phyloP scores from a whole-genome alignment of 2,113 vertebrate species.

The Motacilla alba region DNA sequence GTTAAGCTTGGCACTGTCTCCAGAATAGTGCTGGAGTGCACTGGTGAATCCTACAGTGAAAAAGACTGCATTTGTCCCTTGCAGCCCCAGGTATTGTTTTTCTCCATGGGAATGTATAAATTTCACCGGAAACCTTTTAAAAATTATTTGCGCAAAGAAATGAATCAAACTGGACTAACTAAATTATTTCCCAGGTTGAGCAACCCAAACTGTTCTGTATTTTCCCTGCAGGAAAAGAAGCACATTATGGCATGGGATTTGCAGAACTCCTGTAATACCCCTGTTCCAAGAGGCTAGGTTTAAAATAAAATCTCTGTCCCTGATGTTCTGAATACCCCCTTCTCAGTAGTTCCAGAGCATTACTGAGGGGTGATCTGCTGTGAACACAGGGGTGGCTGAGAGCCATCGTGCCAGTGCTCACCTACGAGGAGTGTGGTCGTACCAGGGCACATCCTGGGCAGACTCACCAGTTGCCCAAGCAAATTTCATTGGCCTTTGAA shows the following conservation, averaged over 20 bases:
- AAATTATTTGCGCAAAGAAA: not conserved
- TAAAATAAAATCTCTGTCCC: not conserved
- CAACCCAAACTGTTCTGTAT: not conserved
- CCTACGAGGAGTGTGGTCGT: rapidly evolving
- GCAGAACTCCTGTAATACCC: not conserved
- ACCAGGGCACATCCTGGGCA: not conserved
- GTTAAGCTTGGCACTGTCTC: not conserved
- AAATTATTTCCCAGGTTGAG: not conserved
- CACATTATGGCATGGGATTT: not conserved
- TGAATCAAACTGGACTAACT: not conserved
- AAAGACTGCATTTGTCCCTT: not conserved
- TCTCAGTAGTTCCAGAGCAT: not conserved
- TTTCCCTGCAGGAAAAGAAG: not conserved
- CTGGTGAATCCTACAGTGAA: not conserved
- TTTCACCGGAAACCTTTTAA: not conserved
- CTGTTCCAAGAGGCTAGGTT: not conserved
- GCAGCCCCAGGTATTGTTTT: not conserved
- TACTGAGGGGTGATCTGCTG: not conserved
- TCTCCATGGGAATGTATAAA: not conserved
- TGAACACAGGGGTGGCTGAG: not conserved
- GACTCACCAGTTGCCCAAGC: not conserved
- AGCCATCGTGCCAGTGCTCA: not conserved
- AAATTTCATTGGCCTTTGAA: not conserved
- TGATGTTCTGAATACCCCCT: not conserved
- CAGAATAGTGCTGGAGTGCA: not conserved